Percentiles rank a stretch among this genome's conserved stretches.
Evolutionary conservation across 2,113 vertebrate genomes (phyloP).

Genomic region (Sinocyclocheilus anshuiensis): DNA sequence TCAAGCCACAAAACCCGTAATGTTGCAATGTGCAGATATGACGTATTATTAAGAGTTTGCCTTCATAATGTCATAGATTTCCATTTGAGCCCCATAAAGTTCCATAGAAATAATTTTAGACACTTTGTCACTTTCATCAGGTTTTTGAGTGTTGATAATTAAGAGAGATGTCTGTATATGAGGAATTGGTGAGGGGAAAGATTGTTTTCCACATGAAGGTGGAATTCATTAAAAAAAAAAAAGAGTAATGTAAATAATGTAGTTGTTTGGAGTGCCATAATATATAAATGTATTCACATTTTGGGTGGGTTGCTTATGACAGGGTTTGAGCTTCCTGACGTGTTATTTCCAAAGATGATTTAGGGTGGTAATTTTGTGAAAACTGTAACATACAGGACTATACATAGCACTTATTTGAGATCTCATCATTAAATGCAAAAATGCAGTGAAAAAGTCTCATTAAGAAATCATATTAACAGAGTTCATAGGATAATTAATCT

Average conservation of each 20-base stretch:
- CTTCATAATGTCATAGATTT: constrained; percentile 35
- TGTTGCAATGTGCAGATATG: not conserved
- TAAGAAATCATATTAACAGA: not conserved
- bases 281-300: not conserved
- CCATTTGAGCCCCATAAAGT: not conserved
- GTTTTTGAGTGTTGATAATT: constrained; percentile 35
- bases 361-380: not conserved
- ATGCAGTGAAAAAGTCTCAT: not conserved
- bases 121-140: constrained; percentile 41
- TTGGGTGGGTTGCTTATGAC: not conserved
- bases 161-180: constrained; percentile 67
- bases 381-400: not conserved
- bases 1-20: not conserved
- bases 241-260: constrained; percentile 47
- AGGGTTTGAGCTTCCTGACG: constrained; percentile 15
- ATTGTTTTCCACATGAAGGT: not conserved
- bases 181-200: constrained; percentile 47
- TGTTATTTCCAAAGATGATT: constrained; percentile 18
- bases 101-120: constrained; percentile 22
- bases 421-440: not conserved
- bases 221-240: not conserved
- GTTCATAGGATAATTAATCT: not conserved
- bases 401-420: not conserved
- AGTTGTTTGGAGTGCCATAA: constrained; percentile 33
- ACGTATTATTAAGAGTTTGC: constrained; percentile 33